Conservation (phyloP, 2,113 vertebrate genomes). For the Hippoglossus stenolepis region DNA sequence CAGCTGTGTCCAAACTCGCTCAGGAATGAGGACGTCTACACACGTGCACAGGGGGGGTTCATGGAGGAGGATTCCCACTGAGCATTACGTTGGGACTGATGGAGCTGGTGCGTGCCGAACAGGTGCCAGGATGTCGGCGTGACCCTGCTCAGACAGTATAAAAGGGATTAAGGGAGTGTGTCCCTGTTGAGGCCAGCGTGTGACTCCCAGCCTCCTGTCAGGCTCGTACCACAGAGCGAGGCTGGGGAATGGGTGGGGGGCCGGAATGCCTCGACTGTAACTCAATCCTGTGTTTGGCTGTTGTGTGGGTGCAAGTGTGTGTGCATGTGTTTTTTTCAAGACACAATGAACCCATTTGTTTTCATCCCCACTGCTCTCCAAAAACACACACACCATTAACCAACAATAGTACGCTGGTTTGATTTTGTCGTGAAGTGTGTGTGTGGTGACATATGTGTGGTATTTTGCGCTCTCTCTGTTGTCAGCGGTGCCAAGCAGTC, state of each 20-base stretch:
- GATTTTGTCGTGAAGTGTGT: slow-evolving; percentile 35
- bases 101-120: slow-evolving; percentile 51
- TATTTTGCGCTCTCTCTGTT: slow-evolving; percentile 52
- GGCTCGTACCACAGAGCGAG: slow-evolving; percentile 19
- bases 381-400: slow-evolving; percentile 35
- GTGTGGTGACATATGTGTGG: slow-evolving; percentile 55
- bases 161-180: slow-evolving; percentile 42
- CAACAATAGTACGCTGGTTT: slow-evolving; percentile 29
- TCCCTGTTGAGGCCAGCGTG: slow-evolving; percentile 14
- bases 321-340: slow-evolving; percentile 61
- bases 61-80: slow-evolving; percentile 31
- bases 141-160: slow-evolving; percentile 23
- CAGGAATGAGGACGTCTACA: slow-evolving; percentile 64
- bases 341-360: slow-evolving; percentile 75
- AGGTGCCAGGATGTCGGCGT: slow-evolving; percentile 58
- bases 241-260: slow-evolving; percentile 57
- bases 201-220: slow-evolving; percentile 43
- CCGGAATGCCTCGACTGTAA: slow-evolving; percentile 67
- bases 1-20: slow-evolving; percentile 60
- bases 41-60: slow-evolving; percentile 32
- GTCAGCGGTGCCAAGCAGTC: slow-evolving; percentile 47
- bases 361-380: slow-evolving; percentile 37
- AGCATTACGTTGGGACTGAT: slow-evolving; percentile 33
- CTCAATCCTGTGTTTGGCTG: slow-evolving; percentile 64
- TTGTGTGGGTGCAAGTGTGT: slow-evolving; percentile 74